phyloP scores from a whole-genome alignment of 2,888 invertebrate species.

The Leucania comma region DNA sequence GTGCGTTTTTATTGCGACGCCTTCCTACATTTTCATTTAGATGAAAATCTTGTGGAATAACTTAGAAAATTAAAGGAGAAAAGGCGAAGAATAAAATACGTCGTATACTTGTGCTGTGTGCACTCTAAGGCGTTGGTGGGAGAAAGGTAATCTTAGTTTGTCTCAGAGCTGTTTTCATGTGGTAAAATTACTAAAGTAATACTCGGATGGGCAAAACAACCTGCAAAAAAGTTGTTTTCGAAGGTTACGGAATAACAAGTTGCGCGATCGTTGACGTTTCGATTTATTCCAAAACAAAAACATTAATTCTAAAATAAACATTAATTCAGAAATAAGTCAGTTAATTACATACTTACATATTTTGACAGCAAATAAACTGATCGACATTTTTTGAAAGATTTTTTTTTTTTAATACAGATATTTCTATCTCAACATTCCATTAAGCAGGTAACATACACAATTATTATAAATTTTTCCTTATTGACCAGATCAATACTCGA shows the following conservation, averaged over 20 bases:
- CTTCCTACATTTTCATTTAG: conserved; percentile 29
- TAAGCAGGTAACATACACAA: neutral
- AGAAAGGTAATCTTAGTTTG: neutral
- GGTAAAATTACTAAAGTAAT: neutral
- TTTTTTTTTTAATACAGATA: neutral
- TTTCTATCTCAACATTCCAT: neutral
- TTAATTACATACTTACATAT: neutral
- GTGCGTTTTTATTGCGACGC: conserved; percentile 11
- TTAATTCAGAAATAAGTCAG: no score
- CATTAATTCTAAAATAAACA: no score
- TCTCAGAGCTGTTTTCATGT: neutral
- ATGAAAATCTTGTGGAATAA: conserved; percentile 30
- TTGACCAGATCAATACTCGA: neutral
- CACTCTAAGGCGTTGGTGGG: neutral
- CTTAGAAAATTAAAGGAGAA: conserved; percentile 5
- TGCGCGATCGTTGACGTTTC: neutral
- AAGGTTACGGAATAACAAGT: neutral
- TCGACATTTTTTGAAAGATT: neutral
- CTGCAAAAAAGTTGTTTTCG: neutral
- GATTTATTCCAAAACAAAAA: neutral
- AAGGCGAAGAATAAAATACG: neutral
- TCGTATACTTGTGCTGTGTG: neutral
- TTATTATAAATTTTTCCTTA: neutral
- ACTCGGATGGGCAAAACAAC: neutral
- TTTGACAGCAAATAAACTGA: neutral